A percentile compares a stretch with the other conserved stretches of the same genome.
Evolutionary conservation across 2,797 vertebrate genomes (phyloP).

Genomic region (Tokudaia tokunoshimensis): DNA sequence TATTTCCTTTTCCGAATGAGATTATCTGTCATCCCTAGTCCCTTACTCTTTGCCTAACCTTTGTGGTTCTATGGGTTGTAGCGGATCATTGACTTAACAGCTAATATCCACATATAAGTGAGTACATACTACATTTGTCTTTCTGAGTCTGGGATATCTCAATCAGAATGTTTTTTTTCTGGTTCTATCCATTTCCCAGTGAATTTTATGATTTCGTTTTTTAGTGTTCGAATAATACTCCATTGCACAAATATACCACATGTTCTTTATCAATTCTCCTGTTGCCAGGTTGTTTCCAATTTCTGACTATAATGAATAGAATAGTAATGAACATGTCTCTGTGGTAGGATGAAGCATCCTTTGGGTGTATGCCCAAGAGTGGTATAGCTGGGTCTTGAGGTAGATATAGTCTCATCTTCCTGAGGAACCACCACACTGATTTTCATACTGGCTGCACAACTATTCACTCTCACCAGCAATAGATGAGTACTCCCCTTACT

Average conservation of each 20-base stretch:
- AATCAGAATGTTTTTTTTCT: background rate
- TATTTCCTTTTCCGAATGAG: background rate
- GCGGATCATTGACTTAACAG: background rate
- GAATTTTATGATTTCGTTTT: background rate
- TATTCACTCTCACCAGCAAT: background rate
- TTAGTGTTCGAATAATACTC: background rate
- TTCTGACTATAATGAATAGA: background rate
- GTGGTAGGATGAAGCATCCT: background rate
- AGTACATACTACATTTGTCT: background rate
- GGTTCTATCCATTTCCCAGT: background rate
- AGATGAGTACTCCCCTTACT: background rate
- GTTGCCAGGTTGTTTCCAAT: background rate
- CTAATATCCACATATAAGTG: background rate
- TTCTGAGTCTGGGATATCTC: background rate
- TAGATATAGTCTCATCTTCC: background rate
- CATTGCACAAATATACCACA: background rate
- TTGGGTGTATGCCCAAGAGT: background rate
- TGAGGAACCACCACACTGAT: background rate
- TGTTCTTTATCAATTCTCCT: background rate
- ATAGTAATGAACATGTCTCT: background rate
- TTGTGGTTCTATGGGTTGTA: too few relatives aligned
- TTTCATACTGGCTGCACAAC: background rate
- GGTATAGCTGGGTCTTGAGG: background rate
- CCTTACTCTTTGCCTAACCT: background rate
- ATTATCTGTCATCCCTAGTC: background rate